A percentile compares a stretch with the other conserved stretches of the same genome.
Evolutionary conservation across 37 sponge, comb jelly and placozoan genomes (phyloP).

Genomic region (Corticium candelabrum): DNA sequence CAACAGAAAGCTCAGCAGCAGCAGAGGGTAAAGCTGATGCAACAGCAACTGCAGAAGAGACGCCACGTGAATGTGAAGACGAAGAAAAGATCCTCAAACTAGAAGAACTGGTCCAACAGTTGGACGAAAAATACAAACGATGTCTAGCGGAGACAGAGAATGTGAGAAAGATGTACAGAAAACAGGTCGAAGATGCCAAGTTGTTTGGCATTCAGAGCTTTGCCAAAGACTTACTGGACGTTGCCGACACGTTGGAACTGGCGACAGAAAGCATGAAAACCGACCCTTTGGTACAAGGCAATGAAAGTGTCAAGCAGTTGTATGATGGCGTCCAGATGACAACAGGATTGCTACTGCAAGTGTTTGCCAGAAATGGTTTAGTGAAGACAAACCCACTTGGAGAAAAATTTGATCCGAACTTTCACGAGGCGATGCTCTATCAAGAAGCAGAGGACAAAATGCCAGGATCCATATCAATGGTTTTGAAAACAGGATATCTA

Average conservation of each 20-base stretch:
- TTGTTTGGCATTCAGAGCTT: constrained; percentile 85
- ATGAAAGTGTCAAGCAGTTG: constrained; percentile 31
- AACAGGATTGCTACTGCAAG: constrained; percentile 70
- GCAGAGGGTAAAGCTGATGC: neutral
- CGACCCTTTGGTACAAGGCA: constrained; percentile 28
- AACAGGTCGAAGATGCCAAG: constrained; percentile 71
- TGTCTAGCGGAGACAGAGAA: constrained; percentile 92
- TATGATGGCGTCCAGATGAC: constrained; percentile 81
- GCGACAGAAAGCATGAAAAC: constrained; percentile 56
- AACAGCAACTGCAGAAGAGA: neutral
- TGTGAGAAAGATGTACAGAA: constrained; percentile 48
- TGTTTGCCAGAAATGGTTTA: constrained; percentile 73
- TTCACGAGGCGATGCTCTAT: constrained; percentile 86
- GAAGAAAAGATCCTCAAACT: constrained; percentile 9
- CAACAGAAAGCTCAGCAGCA: too few species aligned
- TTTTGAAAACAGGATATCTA: constrained; percentile 65
- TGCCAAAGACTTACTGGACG: constrained; percentile 72
- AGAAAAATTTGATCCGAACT: constrained; percentile 76
- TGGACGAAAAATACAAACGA: constrained; percentile 79
- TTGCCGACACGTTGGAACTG: constrained; percentile 84
- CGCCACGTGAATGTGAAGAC: neutral
- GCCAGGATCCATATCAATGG: constrained; percentile 65
- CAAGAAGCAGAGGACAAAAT: constrained; percentile 57
- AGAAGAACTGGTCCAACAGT: constrained; percentile 5
- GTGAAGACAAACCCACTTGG: constrained; percentile 49